These are phyloP conservation scores for Lamproptera curius DNA, from an alignment of 2,888 invertebrate genomes.

Conservation along the genomic window DNA sequence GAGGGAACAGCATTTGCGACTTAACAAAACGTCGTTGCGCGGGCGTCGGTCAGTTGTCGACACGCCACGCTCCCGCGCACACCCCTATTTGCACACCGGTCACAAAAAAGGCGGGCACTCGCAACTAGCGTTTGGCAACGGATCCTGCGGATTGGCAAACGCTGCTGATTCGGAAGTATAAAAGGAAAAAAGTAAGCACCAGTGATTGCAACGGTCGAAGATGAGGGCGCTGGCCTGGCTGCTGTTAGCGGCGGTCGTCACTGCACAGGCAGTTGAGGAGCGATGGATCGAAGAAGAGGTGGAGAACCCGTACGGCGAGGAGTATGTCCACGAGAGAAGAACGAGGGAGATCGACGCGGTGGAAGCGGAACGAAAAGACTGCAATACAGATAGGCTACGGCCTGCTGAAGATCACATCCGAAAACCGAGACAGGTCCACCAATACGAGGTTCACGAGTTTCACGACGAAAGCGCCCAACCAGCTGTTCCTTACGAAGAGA, in stretches of 20 bases:
- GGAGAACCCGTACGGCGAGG: conserved; percentile 45
- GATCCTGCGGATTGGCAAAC: conserved; percentile 42
- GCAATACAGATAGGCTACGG: conserved; percentile 31
- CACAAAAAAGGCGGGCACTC: conserved; percentile 44
- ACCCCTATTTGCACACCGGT: conserved; percentile 42
- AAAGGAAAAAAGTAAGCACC: conserved; percentile 52
- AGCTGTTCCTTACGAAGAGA: conserved; percentile 60
- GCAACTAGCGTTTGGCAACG: conserved; percentile 43
- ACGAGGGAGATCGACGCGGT: conserved; percentile 44
- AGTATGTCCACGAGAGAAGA: conserved; percentile 32
- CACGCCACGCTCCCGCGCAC: conserved; percentile 43
- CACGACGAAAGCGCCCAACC: conserved; percentile 47
- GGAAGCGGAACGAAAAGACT: conserved; percentile 35
- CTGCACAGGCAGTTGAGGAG: conserved; percentile 47
- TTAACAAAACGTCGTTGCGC: conserved; percentile 59
- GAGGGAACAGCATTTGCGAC: conserved; percentile 45
- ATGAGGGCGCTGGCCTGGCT: conserved; percentile 56
- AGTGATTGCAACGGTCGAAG: conserved; percentile 42
- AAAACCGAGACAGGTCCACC: conserved; percentile 53
- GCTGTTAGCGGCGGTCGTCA: conserved; percentile 39
- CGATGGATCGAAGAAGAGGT: conserved; percentile 57
- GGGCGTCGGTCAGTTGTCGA: conserved; percentile 44
- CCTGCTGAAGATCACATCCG: conserved; percentile 36
- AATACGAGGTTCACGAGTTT: conserved; percentile 64
- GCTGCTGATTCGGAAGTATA: conserved; percentile 42